Conservation (phyloP, 92 coral and sea anemone genomes). For the Actinernus sp. region DNA sequence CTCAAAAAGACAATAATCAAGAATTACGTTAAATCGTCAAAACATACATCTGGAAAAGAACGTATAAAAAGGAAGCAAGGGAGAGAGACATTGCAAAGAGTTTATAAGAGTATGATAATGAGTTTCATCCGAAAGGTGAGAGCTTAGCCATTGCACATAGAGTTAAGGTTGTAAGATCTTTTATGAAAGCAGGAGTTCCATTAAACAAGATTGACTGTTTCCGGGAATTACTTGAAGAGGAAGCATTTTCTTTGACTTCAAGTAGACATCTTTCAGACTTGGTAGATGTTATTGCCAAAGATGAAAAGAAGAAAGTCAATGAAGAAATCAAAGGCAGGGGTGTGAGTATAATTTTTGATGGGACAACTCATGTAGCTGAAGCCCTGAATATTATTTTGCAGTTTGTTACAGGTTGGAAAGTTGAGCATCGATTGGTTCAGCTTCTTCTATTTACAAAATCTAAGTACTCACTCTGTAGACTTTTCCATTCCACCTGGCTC, state of each 20-base stretch:
- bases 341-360: conserved; percentile 38
- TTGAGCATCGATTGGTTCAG: conserved; percentile 42
- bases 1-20: no score
- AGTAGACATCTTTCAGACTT: no score
- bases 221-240: conserved; percentile 43
- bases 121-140: conserved; percentile 51
- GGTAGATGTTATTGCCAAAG: conserved; percentile 47
- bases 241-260: no score
- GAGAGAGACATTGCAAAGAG: no score
- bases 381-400: conserved; percentile 37
- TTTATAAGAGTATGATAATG: no score
- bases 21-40: no score
- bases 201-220: conserved; percentile 49
- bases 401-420: conserved; percentile 38
- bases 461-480: conserved; percentile 45
- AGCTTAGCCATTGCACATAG: conserved; percentile 46
- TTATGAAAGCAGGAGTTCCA: conserved; percentile 48
- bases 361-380: no score
- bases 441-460: conserved; percentile 40
- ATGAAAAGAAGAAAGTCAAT: conserved; percentile 41
- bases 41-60: no score
- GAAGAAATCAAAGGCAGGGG: conserved; percentile 39
- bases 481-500: conserved; percentile 47
- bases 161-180: no score
- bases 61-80: conserved; percentile 47